Percentiles rank a stretch among this genome's conserved stretches.
Evolutionary conservation across 2,888 invertebrate genomes (phyloP).

Genomic region (Polyommatus iphigenia): DNA sequence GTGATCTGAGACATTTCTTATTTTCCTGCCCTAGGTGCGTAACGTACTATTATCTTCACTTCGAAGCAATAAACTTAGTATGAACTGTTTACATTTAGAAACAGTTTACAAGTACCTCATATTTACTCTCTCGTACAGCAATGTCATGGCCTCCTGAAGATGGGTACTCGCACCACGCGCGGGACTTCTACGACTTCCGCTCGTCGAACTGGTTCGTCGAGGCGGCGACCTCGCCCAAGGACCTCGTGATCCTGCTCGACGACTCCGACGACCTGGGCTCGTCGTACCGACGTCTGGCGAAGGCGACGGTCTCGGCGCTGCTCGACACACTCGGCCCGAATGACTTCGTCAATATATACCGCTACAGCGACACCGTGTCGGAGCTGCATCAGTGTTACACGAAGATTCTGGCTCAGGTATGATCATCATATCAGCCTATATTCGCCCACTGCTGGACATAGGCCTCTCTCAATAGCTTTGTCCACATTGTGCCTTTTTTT

Average conservation of each 20-base stretch:
- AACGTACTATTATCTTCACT: no score
- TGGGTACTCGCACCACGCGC: conserved; percentile 87
- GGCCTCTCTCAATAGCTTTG: no score
- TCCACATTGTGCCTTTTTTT: no score
- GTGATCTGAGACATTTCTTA: no score
- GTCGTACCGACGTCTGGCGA: conserved; percentile 90
- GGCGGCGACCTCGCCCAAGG: conserved; percentile 98
- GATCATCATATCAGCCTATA: conserved; percentile 32
- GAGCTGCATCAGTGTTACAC: conserved; percentile 95
- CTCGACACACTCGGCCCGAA: conserved; percentile 97
- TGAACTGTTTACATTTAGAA: no score
- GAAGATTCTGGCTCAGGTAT: conserved; percentile 92
- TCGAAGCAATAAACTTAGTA: no score
- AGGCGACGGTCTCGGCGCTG: conserved; percentile 92
- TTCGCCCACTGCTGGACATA: no score
- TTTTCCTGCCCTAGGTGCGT: no score
- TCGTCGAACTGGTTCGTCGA: conserved; percentile 97
- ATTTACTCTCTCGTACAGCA: conserved; percentile 69
- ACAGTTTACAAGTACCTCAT: no score
- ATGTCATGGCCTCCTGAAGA: conserved; percentile 93
- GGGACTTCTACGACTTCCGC: conserved; percentile 95
- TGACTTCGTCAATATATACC: conserved; percentile 97
- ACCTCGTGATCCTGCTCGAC: conserved; percentile 96
- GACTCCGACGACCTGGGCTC: conserved; percentile 94
- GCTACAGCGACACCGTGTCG: conserved; percentile 90